Conservation (phyloP, 2,113 vertebrate species). For the Myocastor coypus region DNA sequence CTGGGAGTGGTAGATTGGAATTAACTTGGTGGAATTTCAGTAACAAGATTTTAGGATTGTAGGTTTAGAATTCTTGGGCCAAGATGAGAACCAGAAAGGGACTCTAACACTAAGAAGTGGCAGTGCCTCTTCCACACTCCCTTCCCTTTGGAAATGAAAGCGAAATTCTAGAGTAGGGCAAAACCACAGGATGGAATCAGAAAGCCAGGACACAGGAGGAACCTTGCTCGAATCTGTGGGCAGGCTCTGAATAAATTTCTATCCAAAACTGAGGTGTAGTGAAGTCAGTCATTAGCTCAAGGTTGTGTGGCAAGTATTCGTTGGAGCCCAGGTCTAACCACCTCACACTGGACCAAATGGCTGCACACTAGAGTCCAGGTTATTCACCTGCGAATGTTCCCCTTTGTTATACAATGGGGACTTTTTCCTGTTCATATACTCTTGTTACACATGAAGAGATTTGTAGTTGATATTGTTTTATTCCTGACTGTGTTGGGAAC, state of each 20-base stretch:
- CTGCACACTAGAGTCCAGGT: neutral
- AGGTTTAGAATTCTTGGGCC: no score
- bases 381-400: neutral
- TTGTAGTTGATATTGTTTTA: neutral
- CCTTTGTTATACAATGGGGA: neutral
- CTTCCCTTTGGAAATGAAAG: neutral
- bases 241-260: constrained; percentile 10
- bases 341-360: neutral
- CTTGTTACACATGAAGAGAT: neutral
- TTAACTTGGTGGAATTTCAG: no score
- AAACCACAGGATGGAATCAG: neutral
- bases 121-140: neutral
- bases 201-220: neutral
- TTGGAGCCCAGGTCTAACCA: neutral
- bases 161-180: neutral
- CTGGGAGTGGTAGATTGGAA: no score
- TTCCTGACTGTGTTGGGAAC: neutral
- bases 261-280: neutral
- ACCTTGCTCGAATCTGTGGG: neutral
- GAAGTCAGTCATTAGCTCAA: neutral
- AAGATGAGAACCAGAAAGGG: no score
- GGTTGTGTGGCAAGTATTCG: neutral
- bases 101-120: neutral
- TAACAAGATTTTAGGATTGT: no score
- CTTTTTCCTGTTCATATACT: neutral